A percentile compares a stretch with the other conserved stretches of the same genome.
phyloP scores from a whole-genome alignment of 2,888 invertebrate species.

The Leptogaster cylindrica region DNA sequence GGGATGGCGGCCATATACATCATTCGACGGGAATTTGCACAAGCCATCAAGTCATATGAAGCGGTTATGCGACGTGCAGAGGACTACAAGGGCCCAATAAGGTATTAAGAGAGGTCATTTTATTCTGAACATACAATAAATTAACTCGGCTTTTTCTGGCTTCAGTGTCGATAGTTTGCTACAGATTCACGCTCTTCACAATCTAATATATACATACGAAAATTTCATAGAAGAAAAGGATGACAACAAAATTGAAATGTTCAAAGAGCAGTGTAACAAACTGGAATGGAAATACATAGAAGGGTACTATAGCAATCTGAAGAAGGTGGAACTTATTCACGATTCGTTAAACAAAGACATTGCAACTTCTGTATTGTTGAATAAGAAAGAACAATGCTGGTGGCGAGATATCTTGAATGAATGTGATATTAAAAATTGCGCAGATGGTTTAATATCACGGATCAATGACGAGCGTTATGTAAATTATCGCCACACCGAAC shows the following conservation, averaged over 20 bases:
- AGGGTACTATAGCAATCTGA: conserved; percentile 52
- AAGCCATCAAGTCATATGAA: conserved; percentile 69
- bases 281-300: conserved; percentile 67
- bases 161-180: conserved; percentile 70
- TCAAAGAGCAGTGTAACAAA: conserved; percentile 61
- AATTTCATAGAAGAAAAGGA: conserved; percentile 52
- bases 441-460: conserved; percentile 51
- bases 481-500: no score
- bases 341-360: conserved; percentile 16
- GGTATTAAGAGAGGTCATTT: conserved; percentile 49
- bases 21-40: conserved; percentile 63
- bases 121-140: no score
- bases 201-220: conserved; percentile 64
- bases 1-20: conserved; percentile 71
- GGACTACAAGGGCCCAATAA: conserved; percentile 54
- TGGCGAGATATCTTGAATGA: conserved; percentile 44
- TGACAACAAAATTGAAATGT: conserved; percentile 38
- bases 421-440: conserved; percentile 31
- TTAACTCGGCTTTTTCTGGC: conserved; percentile 46
- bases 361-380: conserved; percentile 12
- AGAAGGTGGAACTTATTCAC: conserved; percentile 44
- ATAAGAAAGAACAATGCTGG: conserved; percentile 42
- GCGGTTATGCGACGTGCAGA: conserved; percentile 65
- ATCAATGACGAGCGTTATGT: conserved; percentile 54
- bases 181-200: conserved; percentile 72